phyloP scores from a whole-genome alignment of 2,113 vertebrate species.

The Charadrius vociferus region DNA sequence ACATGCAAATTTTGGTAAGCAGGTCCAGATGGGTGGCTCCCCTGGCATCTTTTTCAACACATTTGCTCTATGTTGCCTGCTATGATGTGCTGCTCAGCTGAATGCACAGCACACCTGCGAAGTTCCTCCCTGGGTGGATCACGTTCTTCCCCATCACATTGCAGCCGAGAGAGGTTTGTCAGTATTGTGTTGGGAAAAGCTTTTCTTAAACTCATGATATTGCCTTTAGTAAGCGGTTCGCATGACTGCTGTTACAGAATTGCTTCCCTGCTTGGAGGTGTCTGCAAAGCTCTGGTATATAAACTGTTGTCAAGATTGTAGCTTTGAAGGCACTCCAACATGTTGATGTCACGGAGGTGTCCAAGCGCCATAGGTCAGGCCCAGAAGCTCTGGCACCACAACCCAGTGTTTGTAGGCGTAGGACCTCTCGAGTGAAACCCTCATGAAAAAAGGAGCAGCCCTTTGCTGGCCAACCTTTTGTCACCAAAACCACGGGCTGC shows the following conservation, averaged over 20 bases:
- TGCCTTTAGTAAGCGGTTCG: background rate
- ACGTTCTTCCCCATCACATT: background rate
- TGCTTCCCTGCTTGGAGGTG: background rate
- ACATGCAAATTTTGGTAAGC: background rate
- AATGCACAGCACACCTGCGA: background rate
- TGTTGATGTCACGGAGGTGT: background rate
- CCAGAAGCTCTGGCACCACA: background rate
- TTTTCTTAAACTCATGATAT: background rate
- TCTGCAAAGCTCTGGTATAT: background rate
- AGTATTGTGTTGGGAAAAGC: background rate
- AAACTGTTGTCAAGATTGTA: background rate
- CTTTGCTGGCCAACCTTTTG: background rate
- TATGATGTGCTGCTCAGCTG: background rate
- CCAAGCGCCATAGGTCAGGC: too few species aligned
- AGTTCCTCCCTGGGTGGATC: background rate
- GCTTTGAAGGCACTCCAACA: background rate
- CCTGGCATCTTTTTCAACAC: background rate
- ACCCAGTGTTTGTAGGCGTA: background rate
- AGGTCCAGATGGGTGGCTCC: background rate
- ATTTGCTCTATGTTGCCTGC: rapidly evolving
- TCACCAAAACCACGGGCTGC: background rate
- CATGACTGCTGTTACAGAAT: background rate
- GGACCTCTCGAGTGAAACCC: background rate
- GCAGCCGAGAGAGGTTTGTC: background rate
- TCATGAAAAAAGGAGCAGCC: background rate